A percentile compares a stretch with the other conserved stretches of the same genome.
Evolutionary conservation across 2,888 invertebrate genomes (phyloP).

Genomic region (Spilosoma lubricipeda): DNA sequence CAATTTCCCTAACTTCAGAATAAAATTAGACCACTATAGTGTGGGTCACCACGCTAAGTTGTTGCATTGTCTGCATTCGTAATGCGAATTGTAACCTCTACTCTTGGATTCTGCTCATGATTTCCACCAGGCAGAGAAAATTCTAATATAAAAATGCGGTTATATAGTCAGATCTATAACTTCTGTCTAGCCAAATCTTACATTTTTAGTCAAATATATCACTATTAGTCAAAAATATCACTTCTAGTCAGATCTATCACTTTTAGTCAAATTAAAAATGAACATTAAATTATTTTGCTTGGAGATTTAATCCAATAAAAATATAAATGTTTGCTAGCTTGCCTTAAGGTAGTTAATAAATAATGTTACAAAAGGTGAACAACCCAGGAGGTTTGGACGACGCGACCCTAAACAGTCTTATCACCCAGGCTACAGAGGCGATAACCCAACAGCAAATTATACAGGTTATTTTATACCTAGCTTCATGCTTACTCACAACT

Average conservation of each 20-base stretch:
- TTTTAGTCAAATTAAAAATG: neutral
- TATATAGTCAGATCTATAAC: neutral
- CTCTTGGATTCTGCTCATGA: no score
- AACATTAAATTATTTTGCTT: neutral
- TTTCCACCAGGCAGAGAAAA: no score
- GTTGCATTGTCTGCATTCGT: no score
- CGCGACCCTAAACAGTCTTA: conserved; percentile 83
- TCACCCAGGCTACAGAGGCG: conserved; percentile 85
- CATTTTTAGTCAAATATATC: neutral
- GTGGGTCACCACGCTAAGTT: no score
- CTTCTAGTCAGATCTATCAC: neutral
- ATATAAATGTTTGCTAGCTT: neutral
- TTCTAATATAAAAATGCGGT: neutral
- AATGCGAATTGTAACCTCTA: no score
- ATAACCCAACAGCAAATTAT: conserved; percentile 85
- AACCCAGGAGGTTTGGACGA: conserved; percentile 84
- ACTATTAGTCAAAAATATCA: neutral
- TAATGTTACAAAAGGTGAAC: conserved; percentile 77
- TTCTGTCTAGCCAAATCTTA: neutral
- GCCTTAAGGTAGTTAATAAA: conserved; percentile 13
- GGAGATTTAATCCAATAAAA: neutral
- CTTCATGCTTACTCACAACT: conserved; percentile 29
- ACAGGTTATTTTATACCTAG: conserved; percentile 70
- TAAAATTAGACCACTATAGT: no score
- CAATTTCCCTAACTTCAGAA: neutral